phyloP scores from a whole-genome alignment of 2,888 invertebrate species.

The Gasteruption jaculator region DNA sequence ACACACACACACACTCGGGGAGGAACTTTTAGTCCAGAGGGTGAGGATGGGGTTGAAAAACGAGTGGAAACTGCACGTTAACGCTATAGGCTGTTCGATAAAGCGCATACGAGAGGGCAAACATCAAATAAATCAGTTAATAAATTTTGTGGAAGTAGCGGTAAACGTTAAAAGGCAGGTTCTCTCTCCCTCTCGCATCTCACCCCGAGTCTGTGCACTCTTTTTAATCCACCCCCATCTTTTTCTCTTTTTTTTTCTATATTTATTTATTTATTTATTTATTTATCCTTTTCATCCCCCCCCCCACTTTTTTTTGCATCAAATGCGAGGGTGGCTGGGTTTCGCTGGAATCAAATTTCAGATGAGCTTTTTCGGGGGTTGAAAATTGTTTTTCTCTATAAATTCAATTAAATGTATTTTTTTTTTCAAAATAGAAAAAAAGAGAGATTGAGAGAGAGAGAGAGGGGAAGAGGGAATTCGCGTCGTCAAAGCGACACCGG shows the following conservation, averaged over 20 bases:
- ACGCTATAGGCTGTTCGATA: constrained; percentile 18
- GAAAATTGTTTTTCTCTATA: too few species aligned
- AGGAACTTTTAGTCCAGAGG: constrained; percentile 9
- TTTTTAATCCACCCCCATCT: too few species aligned
- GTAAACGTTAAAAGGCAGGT: constrained; percentile 39
- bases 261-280: neutral
- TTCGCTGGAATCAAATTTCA: too few species aligned
- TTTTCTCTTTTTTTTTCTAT: neutral
- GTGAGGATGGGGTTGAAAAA: constrained; percentile 12
- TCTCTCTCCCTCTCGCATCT: constrained; percentile 19
- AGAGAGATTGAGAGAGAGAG: neutral
- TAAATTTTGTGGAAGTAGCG: constrained; percentile 37
- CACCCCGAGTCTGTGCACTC: too few species aligned
- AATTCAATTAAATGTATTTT: constrained; percentile 6
- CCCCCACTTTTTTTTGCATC: neutral
- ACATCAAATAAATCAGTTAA: constrained; percentile 46
- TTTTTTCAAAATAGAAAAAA: neutral
- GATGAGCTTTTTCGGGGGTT: too few species aligned
- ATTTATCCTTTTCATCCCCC: constrained; percentile 12
- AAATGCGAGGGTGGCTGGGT: neutral
- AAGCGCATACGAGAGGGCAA: constrained; percentile 26
- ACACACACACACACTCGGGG: too few species aligned
- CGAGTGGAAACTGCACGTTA: constrained; percentile 27
- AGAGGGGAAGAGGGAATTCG: constrained; percentile 15
- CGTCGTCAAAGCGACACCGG: too few species aligned